Evolutionary conservation across 2,113 vertebrate species (phyloP).

Genomic region (Parus major): DNA sequence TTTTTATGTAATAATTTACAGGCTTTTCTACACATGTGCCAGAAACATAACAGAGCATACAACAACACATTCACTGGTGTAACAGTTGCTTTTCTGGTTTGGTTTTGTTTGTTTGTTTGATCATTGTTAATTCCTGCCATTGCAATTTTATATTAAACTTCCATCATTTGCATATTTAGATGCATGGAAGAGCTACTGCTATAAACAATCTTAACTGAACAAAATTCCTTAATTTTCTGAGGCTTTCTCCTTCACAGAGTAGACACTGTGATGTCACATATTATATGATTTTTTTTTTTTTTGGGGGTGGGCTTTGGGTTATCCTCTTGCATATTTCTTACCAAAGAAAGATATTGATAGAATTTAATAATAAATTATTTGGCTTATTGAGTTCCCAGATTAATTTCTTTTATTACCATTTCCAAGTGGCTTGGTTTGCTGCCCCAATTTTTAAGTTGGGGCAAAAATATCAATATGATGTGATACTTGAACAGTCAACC

Average conservation of each 20-base stretch:
- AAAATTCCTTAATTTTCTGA: slow-evolving; percentile 63
- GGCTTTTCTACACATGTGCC: slow-evolving; percentile 24
- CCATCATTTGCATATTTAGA: slow-evolving; percentile 17
- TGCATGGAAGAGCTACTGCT: slow-evolving; percentile 39
- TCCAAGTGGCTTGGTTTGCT: slow-evolving; percentile 51
- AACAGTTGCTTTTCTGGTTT: neutral
- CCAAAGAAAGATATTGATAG: slow-evolving; percentile 57
- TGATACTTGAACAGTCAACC: slow-evolving; percentile 57
- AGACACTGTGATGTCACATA: slow-evolving; percentile 66
- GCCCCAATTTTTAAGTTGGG: slow-evolving; percentile 21
- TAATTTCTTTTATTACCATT: slow-evolving; percentile 46
- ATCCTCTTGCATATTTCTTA: slow-evolving; percentile 48
- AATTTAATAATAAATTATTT: slow-evolving; percentile 62
- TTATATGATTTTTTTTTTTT: neutral
- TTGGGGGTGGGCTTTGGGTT: neutral
- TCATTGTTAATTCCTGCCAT: slow-evolving; percentile 6
- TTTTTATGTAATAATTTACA: slow-evolving; percentile 31
- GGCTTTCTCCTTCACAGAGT: slow-evolving; percentile 65
- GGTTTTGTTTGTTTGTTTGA: neutral
- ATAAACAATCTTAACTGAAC: slow-evolving; percentile 53
- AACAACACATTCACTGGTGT: neutral
- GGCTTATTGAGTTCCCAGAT: slow-evolving; percentile 49
- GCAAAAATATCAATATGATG: slow-evolving; percentile 27
- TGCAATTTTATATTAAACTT: slow-evolving; percentile 38
- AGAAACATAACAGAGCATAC: neutral